Evolutionary conservation across 30 jellyfish, hydroid and myxozoan genomes (phyloP).

Genomic region (Turritopsis rubra): DNA sequence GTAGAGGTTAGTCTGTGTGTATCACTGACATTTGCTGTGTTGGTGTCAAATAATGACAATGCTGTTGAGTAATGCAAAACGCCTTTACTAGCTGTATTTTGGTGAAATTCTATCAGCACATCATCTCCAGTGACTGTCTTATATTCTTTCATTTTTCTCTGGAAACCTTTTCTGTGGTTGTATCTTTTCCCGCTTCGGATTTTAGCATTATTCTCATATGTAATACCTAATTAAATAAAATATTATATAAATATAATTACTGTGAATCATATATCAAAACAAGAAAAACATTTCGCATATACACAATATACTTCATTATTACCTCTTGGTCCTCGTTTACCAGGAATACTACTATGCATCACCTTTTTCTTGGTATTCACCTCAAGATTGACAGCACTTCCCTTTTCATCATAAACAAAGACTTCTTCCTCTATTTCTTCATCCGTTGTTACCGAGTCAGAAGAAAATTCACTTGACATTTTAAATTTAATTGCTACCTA

Average conservation of each 20-base stretch:
- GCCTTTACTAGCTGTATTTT: not conserved
- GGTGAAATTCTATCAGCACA: not conserved
- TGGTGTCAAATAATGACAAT: not conserved
- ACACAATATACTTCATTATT: not conserved
- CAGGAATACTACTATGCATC: not conserved
- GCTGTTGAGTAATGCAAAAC: not conserved
- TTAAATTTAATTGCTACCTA: not conserved
- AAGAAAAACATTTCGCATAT: not conserved
- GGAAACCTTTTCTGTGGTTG: slow-evolving; percentile 16
- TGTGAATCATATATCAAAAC: not conserved
- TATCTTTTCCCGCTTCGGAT: not conserved
- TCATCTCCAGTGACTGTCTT: slow-evolving; percentile 20
- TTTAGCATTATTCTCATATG: not conserved
- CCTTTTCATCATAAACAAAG: not conserved
- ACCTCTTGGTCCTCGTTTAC: not conserved
- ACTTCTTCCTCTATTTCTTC: not conserved
- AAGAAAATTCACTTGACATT: not conserved
- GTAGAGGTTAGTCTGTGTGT: not conserved
- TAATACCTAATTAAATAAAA: not conserved
- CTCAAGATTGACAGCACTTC: not conserved
- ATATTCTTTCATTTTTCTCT: not conserved
- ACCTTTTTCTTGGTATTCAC: not conserved
- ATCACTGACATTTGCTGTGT: not conserved
- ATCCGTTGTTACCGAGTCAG: not conserved
- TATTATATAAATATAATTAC: not conserved